Evolutionary conservation across 2,888 invertebrate species (phyloP).

Genomic region (Saturnia pavonia): DNA sequence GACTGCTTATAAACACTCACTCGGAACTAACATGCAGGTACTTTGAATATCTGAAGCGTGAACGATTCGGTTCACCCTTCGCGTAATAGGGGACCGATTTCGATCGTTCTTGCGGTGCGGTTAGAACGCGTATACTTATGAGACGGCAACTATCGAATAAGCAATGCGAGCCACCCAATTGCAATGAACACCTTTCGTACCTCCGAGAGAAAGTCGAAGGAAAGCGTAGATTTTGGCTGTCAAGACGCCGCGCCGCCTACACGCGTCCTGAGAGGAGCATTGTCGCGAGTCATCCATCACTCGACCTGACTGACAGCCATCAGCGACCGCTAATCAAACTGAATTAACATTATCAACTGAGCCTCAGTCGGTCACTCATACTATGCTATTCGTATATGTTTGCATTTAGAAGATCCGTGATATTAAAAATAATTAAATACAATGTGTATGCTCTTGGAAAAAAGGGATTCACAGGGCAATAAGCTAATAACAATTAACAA

Average conservation of each 20-base stretch:
- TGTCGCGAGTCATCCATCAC: conserved; percentile 76
- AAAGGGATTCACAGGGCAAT: background rate
- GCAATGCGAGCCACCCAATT: conserved; percentile 73
- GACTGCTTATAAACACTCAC: conserved; percentile 63
- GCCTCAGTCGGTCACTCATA: background rate
- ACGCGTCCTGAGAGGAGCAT: conserved; percentile 74
- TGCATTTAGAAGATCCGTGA: background rate
- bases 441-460: background rate
- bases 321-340: conserved; percentile 58
- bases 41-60: conserved; percentile 71
- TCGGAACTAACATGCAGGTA: conserved; percentile 72
- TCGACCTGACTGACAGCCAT: conserved; percentile 49
- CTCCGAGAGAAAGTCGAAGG: conserved; percentile 81
- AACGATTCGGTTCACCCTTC: conserved; percentile 63
- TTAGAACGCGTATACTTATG: conserved; percentile 78
- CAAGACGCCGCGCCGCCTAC: conserved; percentile 77
- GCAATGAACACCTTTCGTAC: conserved; percentile 78
- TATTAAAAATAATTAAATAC: background rate
- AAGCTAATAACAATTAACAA: background rate
- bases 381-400: background rate
- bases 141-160: conserved; percentile 78
- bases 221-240: conserved; percentile 81
- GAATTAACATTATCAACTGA: conserved; percentile 55
- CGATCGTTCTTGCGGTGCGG: conserved; percentile 54
- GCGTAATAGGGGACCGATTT: conserved; percentile 40